phyloP scores from a whole-genome alignment of 2,888 invertebrate species.

The Hypsopygia costalis region DNA sequence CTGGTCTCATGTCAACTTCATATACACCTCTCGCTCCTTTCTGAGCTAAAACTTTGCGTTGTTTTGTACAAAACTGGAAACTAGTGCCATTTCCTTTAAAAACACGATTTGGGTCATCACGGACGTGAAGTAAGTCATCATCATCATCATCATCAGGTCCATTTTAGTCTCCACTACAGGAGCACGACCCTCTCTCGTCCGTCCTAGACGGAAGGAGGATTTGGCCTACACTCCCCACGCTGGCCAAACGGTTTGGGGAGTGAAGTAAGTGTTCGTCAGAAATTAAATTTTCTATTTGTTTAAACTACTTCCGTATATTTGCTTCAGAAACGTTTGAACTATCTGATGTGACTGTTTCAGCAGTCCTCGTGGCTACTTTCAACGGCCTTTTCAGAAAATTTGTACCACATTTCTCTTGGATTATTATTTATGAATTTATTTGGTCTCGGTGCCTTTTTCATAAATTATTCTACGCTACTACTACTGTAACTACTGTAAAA shows the following conservation, averaged over 20 bases:
- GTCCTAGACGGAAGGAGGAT: too few relatives aligned
- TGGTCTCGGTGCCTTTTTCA: neutral
- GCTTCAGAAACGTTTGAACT: constrained; percentile 29
- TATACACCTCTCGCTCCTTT: constrained; percentile 19
- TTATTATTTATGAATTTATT: neutral
- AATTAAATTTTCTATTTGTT: constrained; percentile 26
- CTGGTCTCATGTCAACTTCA: constrained; percentile 6
- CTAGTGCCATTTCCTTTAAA: constrained; percentile 26
- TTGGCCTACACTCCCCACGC: too few relatives aligned
- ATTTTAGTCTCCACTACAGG: too few relatives aligned
- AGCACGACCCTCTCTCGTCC: too few relatives aligned
- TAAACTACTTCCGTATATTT: constrained; percentile 14
- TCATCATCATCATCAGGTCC: too few relatives aligned
- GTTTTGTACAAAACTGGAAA: constrained; percentile 25
- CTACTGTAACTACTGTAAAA: constrained; percentile 19
- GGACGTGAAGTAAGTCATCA: too few relatives aligned
- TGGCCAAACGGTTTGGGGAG: too few relatives aligned
- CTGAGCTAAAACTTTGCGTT: constrained; percentile 20
- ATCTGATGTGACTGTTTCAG: constrained; percentile 30
- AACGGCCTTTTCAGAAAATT: constrained; percentile 31
- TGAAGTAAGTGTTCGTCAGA: constrained; percentile 16
- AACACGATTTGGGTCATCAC: constrained; percentile 15
- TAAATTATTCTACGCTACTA: constrained; percentile 17
- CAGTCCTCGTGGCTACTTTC: constrained; percentile 19
- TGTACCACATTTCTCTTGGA: neutral